phyloP scores from a whole-genome alignment of 2,888 invertebrate genomes.

The Sericinus montela region DNA sequence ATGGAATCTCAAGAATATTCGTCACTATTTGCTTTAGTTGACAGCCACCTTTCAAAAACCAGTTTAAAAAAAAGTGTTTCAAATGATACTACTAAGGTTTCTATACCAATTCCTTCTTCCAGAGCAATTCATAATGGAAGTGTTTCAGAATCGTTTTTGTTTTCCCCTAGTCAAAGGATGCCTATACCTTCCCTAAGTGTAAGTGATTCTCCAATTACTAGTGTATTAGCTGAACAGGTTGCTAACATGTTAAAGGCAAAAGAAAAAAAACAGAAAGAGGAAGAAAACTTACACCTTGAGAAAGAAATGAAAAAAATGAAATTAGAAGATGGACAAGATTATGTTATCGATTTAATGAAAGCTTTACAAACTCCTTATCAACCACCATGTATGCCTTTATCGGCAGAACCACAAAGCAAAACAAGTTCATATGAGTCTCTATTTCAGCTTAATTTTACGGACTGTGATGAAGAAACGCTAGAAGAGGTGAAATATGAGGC shows the following conservation, averaged over 20 bases:
- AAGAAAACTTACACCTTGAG: constrained; percentile 38
- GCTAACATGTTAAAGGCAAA: constrained; percentile 63
- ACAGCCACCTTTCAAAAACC: constrained; percentile 60
- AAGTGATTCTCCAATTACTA: constrained; percentile 42
- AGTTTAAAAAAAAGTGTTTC: constrained; percentile 32
- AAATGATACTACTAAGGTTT: background rate
- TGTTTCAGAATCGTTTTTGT: constrained; percentile 37
- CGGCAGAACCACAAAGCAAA: constrained; percentile 32
- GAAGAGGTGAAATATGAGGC: constrained; percentile 29
- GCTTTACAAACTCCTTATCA: constrained; percentile 41
- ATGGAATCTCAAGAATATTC: constrained; percentile 52
- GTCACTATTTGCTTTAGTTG: constrained; percentile 57
- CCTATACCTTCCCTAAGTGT: constrained; percentile 44
- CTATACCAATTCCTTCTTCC: constrained; percentile 32
- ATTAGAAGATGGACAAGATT: constrained; percentile 39
- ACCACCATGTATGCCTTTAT: constrained; percentile 13
- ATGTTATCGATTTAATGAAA: constrained; percentile 54
- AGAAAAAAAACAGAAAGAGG: constrained; percentile 46
- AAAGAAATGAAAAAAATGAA: constrained; percentile 39
- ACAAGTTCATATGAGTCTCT: constrained; percentile 52
- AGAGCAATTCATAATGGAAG: constrained; percentile 25
- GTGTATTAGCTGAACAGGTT: constrained; percentile 51
- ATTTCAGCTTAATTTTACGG: constrained; percentile 35
- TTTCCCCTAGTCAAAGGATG: constrained; percentile 37
- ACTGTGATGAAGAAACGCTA: constrained; percentile 28